phyloP scores from a whole-genome alignment of 2,113 vertebrate genomes.

The Hypocryptadius cinnamomeus region DNA sequence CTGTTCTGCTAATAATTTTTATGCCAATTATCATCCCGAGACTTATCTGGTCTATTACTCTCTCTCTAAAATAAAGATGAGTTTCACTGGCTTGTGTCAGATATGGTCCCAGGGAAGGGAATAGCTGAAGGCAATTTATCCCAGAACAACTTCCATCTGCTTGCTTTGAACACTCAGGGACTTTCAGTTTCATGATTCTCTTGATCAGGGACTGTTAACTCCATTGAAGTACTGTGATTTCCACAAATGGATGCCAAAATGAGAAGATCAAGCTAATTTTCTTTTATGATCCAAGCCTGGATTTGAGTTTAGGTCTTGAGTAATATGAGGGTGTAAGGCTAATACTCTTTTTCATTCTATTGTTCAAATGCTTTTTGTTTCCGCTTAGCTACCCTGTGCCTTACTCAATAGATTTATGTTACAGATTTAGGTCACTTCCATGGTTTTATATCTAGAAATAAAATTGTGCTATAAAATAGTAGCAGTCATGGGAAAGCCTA shows the following conservation, averaged over 20 bases:
- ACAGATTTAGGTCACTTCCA: conserved; percentile 5
- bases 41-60: background rate
- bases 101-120: background rate
- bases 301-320: background rate
- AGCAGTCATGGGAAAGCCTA: conserved; percentile 9
- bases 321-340: background rate
- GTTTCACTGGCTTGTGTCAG: background rate
- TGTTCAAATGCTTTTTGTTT: conserved; percentile 7
- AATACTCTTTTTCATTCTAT: background rate
- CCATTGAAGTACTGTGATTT: background rate
- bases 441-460: conserved; percentile 31
- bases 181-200: background rate
- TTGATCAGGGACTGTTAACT: background rate
- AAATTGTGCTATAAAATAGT: conserved; percentile 4
- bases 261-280: conserved; percentile 8
- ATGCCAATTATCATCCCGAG: background rate
- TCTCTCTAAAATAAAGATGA: background rate
- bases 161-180: background rate
- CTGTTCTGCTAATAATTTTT: background rate
- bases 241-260: conserved; percentile 8
- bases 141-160: background rate
- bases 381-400: background rate
- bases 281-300: background rate
- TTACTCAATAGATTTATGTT: background rate
- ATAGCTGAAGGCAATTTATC: background rate